Evolutionary conservation across 2,888 invertebrate species (phyloP).

Genomic region (Melieria crassipennis): DNA sequence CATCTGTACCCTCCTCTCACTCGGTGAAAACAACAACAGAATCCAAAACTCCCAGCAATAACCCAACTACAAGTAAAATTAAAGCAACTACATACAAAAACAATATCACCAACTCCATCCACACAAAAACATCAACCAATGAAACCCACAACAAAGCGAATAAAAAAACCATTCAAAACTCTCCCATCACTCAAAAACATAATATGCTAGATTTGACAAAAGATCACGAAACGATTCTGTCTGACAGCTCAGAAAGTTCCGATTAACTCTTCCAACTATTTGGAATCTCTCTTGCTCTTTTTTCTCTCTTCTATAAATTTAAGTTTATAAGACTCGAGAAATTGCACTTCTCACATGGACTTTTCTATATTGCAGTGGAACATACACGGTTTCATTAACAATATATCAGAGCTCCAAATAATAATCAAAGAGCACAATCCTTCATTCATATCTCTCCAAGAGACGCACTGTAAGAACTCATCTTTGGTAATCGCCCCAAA

Average conservation of each 20-base stretch:
- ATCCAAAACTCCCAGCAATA: too few relatives aligned
- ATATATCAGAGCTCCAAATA: conserved; percentile 19
- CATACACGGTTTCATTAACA: conserved; percentile 26
- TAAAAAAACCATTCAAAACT: too few relatives aligned
- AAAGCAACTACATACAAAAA: background rate
- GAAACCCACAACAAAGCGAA: too few relatives aligned
- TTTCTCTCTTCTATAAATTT: too few relatives aligned
- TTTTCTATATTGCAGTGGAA: conserved; percentile 28
- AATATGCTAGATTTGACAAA: conserved; percentile 13
- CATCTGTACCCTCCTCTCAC: background rate
- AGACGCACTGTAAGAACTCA: conserved; percentile 20
- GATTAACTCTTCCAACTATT: background rate
- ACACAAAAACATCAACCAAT: too few relatives aligned
- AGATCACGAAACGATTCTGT: conserved; percentile 1
- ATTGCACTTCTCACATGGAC: background rate
- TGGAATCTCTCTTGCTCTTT: conserved; percentile 6
- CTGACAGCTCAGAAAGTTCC: background rate
- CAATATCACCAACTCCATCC: too few relatives aligned
- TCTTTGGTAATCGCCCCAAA: conserved; percentile 19
- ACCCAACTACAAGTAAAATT: background rate
- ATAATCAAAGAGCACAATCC: conserved; percentile 22
- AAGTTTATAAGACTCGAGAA: background rate
- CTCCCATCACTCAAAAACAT: background rate
- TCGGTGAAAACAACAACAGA: background rate
- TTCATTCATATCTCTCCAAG: conserved; percentile 18